Base-by-base conservation (phyloP, 2,797 vertebrate species). In the Cercopithecus mitis region DNA sequence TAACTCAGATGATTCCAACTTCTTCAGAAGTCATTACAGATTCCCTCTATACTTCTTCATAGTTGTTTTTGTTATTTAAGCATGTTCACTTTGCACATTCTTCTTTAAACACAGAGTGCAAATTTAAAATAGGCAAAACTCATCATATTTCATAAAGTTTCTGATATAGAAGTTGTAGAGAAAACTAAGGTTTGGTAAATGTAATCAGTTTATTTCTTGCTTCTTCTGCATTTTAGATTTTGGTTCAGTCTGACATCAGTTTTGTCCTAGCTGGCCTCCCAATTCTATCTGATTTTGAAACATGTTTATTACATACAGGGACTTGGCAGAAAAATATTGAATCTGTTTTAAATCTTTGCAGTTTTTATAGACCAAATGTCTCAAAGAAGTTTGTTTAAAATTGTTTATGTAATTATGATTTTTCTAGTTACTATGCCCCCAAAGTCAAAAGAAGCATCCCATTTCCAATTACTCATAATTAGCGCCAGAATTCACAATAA, bases 401-500 rank as follows among this genome's bases (percentile, higher is more conserved):
- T 72, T 94, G 77, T 94, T 94, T 95, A 86, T 43, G 61, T 45
- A 96, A 91, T 88, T 96, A 58, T 93, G 45, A 96, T 87, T 95
- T 94, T 97, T 58, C 58, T 88, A 79, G 79, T 82, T 93, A 67
- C 81, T 75, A 79, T 77, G 47, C 73, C 70, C 82, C 81, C 76
- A 97, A 97, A 88, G 22, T 91, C 91, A 88, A 96, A 95, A 95
- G 67, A 92, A 70, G 86, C 45, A 91, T 47, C 73, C n/a, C 19
- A 64, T 92, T 91, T 50, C 57, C 89, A 97, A 83, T 95, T 95
- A 96, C 72, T 92, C 93, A 86, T 95, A 96, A 97, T 95, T 93
- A 97, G 17, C 91, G 83, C 89, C 95, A 95, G 89, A 45, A 88
- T 82, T 41, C 80, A 91, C 84, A 95, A 58, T 87, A 91, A 96